Evolutionary conservation across 2,888 invertebrate genomes (phyloP).

Genomic region (Uloborus plumipes): DNA sequence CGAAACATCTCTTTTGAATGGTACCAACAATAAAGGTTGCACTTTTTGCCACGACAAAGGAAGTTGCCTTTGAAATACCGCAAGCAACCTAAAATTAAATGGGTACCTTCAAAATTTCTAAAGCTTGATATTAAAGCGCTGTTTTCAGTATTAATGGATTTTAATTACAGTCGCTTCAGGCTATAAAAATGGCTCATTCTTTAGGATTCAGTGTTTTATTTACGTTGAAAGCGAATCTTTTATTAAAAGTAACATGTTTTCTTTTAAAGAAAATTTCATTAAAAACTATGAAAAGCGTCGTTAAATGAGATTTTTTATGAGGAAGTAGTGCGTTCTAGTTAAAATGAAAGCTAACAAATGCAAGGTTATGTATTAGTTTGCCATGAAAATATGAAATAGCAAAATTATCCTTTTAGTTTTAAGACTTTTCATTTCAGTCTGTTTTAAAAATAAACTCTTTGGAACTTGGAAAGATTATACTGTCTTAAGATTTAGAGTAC

Average conservation of each 20-base stretch:
- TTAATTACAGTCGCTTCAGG: slow-evolving; percentile 49
- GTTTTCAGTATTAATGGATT: slow-evolving; percentile 57
- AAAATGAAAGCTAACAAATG: slow-evolving; percentile 9
- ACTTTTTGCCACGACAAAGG: background rate
- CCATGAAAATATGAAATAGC: too few relatives aligned
- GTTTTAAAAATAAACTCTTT: too few relatives aligned
- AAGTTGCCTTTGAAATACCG: background rate
- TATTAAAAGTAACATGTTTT: slow-evolving; percentile 56
- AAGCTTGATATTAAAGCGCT: slow-evolving; percentile 44
- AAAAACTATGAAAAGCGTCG: slow-evolving; percentile 47
- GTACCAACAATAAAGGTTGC: slow-evolving; percentile 34
- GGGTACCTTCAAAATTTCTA: slow-evolving; percentile 22
- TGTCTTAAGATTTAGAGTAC: too few relatives aligned
- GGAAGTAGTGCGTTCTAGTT: slow-evolving; percentile 27
- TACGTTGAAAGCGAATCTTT: slow-evolving; percentile 45
- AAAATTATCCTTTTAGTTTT: too few relatives aligned
- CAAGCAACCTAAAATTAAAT: slow-evolving; percentile 25
- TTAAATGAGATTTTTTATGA: slow-evolving; percentile 53
- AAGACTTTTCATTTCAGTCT: too few relatives aligned
- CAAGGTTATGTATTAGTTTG: too few relatives aligned
- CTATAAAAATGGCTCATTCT: slow-evolving; percentile 59
- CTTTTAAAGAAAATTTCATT: slow-evolving; percentile 48
- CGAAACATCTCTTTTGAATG: slow-evolving; percentile 16
- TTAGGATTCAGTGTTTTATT: slow-evolving; percentile 52
- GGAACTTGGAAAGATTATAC: too few relatives aligned